Evolutionary conservation across 2,113 vertebrate genomes (phyloP).

Genomic region (Chaetops frenatus): DNA sequence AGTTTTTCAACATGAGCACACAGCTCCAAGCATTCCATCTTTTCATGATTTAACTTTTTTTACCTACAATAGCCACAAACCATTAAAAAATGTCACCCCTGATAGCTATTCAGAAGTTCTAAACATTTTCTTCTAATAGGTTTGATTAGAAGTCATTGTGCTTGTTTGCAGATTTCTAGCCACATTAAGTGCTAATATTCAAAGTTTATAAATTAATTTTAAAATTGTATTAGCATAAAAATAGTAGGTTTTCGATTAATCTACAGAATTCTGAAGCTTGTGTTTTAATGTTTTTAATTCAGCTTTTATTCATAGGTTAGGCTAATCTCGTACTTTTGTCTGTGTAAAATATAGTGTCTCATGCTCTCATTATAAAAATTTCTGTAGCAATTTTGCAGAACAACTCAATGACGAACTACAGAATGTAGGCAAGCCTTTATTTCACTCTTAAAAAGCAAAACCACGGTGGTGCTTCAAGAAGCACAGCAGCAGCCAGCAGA

Average conservation of each 20-base stretch:
- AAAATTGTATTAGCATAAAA: neutral
- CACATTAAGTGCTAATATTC: neutral
- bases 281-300: neutral
- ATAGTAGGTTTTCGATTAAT: neutral
- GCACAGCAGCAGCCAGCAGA: neutral
- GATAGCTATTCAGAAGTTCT: neutral
- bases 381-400: neutral
- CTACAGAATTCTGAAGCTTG: neutral
- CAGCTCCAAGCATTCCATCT: neutral
- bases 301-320: neutral
- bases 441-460: neutral
- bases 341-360: neutral
- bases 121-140: neutral
- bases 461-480: neutral
- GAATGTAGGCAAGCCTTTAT: rapidly evolving
- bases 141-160: neutral
- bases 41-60: neutral
- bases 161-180: neutral
- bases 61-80: neutral
- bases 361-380: neutral
- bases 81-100: neutral
- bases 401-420: neutral
- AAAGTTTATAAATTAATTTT: neutral
- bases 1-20: neutral
- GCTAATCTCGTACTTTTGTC: neutral